Conservation (phyloP, 2,888 invertebrate species). For the Tipula helvola region DNA sequence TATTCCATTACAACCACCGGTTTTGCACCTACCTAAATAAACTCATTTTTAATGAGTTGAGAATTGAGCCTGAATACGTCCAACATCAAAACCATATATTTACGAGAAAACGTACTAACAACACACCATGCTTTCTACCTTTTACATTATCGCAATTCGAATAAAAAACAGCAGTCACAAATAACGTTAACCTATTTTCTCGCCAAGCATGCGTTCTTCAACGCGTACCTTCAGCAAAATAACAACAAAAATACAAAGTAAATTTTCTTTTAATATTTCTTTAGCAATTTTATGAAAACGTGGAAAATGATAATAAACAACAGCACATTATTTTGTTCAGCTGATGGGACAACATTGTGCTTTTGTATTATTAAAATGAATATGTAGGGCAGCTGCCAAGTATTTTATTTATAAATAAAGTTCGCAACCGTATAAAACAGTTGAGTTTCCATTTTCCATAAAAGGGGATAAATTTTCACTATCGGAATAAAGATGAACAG, state of each 20-base stretch:
- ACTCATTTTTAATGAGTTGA: too few species aligned
- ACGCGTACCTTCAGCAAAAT: neutral
- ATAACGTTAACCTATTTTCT: neutral
- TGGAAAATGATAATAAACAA: neutral
- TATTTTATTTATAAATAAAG: neutral
- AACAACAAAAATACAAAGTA: neutral
- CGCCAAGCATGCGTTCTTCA: neutral
- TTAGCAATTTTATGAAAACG: neutral
- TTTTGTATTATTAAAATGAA: neutral
- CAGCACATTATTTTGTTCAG: neutral
- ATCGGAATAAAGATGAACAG: neutral
- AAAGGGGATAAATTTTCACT: neutral
- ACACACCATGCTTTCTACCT: neutral
- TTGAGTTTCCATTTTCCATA: neutral
- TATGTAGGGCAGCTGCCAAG: neutral
- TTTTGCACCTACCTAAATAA: too few species aligned
- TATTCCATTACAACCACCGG: too few species aligned
- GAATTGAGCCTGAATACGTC: too few species aligned
- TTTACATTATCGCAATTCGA: neutral
- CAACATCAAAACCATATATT: neutral
- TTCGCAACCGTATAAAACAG: neutral
- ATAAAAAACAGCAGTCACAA: neutral
- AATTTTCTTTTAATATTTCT: neutral
- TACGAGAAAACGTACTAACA: neutral
- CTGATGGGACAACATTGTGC: neutral